Percentiles rank a stretch among this genome's conserved stretches.
Conservation (phyloP, 92 coral and sea anemone species). For the Anthopleura xanthogrammica region DNA sequence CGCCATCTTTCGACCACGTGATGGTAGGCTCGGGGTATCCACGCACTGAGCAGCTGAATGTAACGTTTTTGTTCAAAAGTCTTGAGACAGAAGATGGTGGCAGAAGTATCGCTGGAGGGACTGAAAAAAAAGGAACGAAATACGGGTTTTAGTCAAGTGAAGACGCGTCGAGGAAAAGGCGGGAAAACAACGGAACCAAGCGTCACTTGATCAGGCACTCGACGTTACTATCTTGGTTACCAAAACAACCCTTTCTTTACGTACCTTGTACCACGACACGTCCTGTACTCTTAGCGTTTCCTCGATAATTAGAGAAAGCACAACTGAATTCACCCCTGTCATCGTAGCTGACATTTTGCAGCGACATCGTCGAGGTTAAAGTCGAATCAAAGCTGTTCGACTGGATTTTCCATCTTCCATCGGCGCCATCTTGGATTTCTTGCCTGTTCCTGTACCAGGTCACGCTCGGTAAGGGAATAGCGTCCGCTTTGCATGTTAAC, state of each 20-base stretch:
- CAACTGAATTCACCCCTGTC: slow-evolving; percentile 64
- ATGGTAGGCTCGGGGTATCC: slow-evolving; percentile 55
- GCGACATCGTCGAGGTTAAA: slow-evolving; percentile 26
- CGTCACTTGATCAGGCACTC: too few relatives aligned
- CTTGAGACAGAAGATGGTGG: not conserved
- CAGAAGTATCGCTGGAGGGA: slow-evolving; percentile 22
- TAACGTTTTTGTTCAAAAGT: slow-evolving; percentile 15
- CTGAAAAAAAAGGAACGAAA: slow-evolving; percentile 14
- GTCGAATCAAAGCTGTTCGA: slow-evolving; percentile 4
- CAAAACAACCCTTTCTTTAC: not conserved
- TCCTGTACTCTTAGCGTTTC: slow-evolving; percentile 11
- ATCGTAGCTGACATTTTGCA: slow-evolving; percentile 23
- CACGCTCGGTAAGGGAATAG: slow-evolving; percentile 59
- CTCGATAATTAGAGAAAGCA: slow-evolving; percentile 46
- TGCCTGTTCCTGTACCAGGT: slow-evolving; percentile 40
- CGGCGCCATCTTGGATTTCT: not conserved
- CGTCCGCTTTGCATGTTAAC: slow-evolving; percentile 51
- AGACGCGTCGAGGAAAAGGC: too few relatives aligned
- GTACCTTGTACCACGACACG: slow-evolving; percentile 55
- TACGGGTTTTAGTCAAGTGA: not conserved
- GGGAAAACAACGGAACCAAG: too few relatives aligned
- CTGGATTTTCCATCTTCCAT: not conserved
- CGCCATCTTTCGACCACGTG: slow-evolving; percentile 49
- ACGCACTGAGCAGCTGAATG: slow-evolving; percentile 46
- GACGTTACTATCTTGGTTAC: not conserved